Evolutionary conservation across 2,113 vertebrate genomes (phyloP), one percentile per base, ranked within the genome.

Genomic region (Lichenostomus cassidix): DNA sequence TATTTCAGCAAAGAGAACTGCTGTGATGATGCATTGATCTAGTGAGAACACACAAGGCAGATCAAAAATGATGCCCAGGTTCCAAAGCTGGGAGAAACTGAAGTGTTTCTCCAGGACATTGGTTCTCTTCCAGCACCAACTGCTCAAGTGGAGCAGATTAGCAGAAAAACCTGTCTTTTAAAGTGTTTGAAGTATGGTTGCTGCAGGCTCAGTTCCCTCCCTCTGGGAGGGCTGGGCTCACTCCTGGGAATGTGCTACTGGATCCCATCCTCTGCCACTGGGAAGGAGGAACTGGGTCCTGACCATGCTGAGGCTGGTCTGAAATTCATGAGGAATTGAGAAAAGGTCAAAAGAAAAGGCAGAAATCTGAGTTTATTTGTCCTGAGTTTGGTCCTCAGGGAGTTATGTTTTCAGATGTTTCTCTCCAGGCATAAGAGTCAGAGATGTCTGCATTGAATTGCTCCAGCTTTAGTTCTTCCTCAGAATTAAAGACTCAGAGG

Each of bases 101-200:
- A 90, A 90, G 22, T 77, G 64, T 93, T 93, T 94, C 83, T 83
- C 56, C 49, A 64, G 83, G 80, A 60, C 22, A 59, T 70, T 95
- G 90, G 86, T 93, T 64, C 0, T 3, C 47, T 92, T 94, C 91
- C 83, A 96, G 86, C 73, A 75, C 60, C 79, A 78, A 60, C 65
- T 64, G 73, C 75, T 93, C 76, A 87, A 89, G 85, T 31, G 44
- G 73, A 90, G 56, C 55, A 90, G 64, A 75, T 87, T 39, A 95
- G 63, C 50, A 86, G 80, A 50, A 74, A 93, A 73, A 27, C 1
- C 3, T 50, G 64, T 31, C 19, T 88, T 90, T 83, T 86, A 47
- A 74, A 58, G 35, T 31, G 21, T 60, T 78, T 89, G 76, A 92
- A 78, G 76, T 64, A 22, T 0, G 4, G 24, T n/a, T 53, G 29